phyloP scores from a whole-genome alignment of 2,888 invertebrate species.

The Drosophila suboccidentalis region DNA sequence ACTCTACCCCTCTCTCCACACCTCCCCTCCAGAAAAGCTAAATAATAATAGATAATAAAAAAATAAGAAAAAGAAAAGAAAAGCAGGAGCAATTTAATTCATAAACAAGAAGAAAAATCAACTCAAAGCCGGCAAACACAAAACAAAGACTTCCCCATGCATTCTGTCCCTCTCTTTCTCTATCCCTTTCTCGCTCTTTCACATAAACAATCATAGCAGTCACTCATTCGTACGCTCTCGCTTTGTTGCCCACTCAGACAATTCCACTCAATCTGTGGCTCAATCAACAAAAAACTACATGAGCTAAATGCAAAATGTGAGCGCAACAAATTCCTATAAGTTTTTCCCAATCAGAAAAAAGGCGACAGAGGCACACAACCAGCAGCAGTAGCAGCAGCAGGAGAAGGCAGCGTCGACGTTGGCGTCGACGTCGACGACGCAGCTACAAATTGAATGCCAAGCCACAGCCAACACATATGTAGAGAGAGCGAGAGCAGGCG shows the following conservation, averaged over 20 bases:
- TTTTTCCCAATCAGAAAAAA: constrained; percentile 80
- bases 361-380: constrained; percentile 56
- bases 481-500: constrained; percentile 43
- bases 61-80: constrained; percentile 1
- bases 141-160: constrained; percentile 33
- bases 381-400: constrained; percentile 17
- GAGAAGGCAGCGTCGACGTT: constrained; percentile 9
- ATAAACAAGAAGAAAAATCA: constrained; percentile 41
- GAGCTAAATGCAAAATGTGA: constrained; percentile 45
- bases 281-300: constrained; percentile 57
- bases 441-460: constrained; percentile 61
- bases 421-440: constrained; percentile 46
- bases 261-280: constrained; percentile 73
- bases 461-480: constrained; percentile 36
- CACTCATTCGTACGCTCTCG: not conserved
- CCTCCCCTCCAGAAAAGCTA: constrained; percentile 5
- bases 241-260: constrained; percentile 9
- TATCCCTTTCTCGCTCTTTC: constrained; percentile 10
- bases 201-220: not conserved
- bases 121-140: constrained; percentile 37
- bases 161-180: constrained; percentile 2
- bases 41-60: constrained; percentile 24
- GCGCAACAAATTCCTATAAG: constrained; percentile 75
- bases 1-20: not conserved
- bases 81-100: constrained; percentile 44